Evolutionary conservation across 2,888 invertebrate genomes (phyloP).

Genomic region (Pachydiplax longipennis): DNA sequence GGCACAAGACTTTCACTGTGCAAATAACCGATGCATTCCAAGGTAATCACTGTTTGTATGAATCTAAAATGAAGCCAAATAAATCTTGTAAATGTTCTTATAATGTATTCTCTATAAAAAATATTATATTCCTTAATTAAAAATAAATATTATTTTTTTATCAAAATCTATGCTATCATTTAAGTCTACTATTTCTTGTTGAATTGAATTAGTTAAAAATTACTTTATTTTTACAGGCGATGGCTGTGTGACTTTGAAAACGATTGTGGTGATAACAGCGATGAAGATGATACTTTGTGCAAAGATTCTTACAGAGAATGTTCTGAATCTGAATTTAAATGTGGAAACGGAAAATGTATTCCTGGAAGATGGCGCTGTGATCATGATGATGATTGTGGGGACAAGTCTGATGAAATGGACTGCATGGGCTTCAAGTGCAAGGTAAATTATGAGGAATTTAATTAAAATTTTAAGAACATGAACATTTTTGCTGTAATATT

Average conservation of each 20-base stretch:
- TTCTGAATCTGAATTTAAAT: slow-evolving; percentile 91
- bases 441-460: slow-evolving; percentile 53
- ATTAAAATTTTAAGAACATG: not conserved
- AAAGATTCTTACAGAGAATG: slow-evolving; percentile 82
- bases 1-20: slow-evolving; percentile 91
- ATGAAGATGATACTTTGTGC: slow-evolving; percentile 84
- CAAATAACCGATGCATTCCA: slow-evolving; percentile 87
- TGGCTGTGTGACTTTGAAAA: slow-evolving; percentile 97
- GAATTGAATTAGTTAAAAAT: too few relatives aligned
- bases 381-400: slow-evolving; percentile 96
- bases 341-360: slow-evolving; percentile 88
- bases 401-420: slow-evolving; percentile 87
- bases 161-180: too few relatives aligned
- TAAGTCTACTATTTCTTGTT: too few relatives aligned
- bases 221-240: slow-evolving; percentile 60
- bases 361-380: slow-evolving; percentile 94
- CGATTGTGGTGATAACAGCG: slow-evolving; percentile 94
- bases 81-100: not conserved
- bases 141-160: too few relatives aligned
- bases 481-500: not conserved
- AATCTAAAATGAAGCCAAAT: not conserved
- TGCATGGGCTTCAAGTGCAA: slow-evolving; percentile 87
- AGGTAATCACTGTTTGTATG: slow-evolving; percentile 57
- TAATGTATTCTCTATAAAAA: not conserved
- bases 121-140: not conserved